A percentile compares a stretch with the other conserved stretches of the same genome.
These are phyloP conservation scores for Drosophila ohnishii DNA, from an alignment of 1,140 invertebrate genomes.

Conservation along the genomic window DNA sequence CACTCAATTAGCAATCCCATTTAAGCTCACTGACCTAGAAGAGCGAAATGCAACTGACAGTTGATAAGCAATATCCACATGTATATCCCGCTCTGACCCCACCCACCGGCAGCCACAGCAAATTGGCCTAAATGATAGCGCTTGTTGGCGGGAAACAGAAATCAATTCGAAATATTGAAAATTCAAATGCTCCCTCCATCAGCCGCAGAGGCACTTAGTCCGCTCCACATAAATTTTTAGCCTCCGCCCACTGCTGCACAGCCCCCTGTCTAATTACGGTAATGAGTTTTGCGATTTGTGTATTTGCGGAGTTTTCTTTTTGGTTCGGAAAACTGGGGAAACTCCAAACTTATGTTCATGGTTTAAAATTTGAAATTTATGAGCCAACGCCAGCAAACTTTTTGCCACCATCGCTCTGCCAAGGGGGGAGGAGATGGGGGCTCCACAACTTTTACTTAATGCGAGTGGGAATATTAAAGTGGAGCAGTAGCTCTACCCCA, in stretches of 20 bases:
- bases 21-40: conserved; percentile 50
- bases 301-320: conserved; percentile 47
- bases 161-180: conserved; percentile 66
- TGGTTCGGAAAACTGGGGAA: conserved; percentile 29
- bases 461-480: conserved; percentile 60
- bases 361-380: conserved; percentile 73
- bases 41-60: conserved; percentile 57
- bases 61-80: conserved; percentile 46
- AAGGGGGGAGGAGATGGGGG: conserved; percentile 4
- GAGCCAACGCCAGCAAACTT: conserved; percentile 60
- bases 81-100: background rate
- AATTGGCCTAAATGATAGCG: conserved; percentile 65
- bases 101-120: conserved; percentile 16
- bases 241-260: conserved; percentile 7
- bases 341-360: conserved; percentile 67
- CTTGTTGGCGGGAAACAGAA: conserved; percentile 40
- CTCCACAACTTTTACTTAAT: conserved; percentile 43
- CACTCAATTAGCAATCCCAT: conserved; percentile 55
- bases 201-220: conserved; percentile 43
- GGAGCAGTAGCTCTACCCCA: conserved; percentile 10
- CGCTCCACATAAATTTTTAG: conserved; percentile 52
- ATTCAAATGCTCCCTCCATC: conserved; percentile 45
- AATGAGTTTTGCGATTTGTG: conserved; percentile 74
- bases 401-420: conserved; percentile 42
- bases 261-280: conserved; percentile 63